Evolutionary conservation across 2,113 vertebrate species (phyloP), one percentile per base, ranked within the genome.

Genomic region (Chamaea fasciata): DNA sequence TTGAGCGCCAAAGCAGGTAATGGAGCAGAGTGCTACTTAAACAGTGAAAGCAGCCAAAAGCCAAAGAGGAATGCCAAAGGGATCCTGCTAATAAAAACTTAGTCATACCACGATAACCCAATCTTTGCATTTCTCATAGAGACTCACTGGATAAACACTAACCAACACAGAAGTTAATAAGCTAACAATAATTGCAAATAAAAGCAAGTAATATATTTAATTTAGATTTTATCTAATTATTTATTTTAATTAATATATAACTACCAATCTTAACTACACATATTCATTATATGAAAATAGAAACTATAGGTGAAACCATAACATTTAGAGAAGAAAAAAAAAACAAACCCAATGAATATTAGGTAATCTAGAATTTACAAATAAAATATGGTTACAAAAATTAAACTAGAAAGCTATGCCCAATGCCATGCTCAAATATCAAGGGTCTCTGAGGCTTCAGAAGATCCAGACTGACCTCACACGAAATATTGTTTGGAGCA

Each of bases 121-220:
- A 10, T 55, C 19, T 13, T 23, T 4, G 0, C 0, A 20, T 79
- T 93, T 67, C 11, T 82, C 2, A 0, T 24, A 33, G 15, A 33
- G 8, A 50, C 33, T 13, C 10, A 63, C 20, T 41, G 5, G 12
- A 74, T 50, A 89, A 83, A 62, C 37, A 60, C 2, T 68, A 31
- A 33, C 5, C 2, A 82, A 10, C 15, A 52, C 0, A 50, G 23
- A 74, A n/a, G 1, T 62, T 74, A 49, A 65, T 35, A 77, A 74
- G 8, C 6, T 68, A 83, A 69, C 6, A 53, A 62, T 37, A 76
- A 28, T 7, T 88, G 2, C 5, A 76, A 71, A 60, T 44, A 57
- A 71, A 39, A 62, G 2, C 7, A 60, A 55, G 2, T 20, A 27
- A 56, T 46, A 28, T 10, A 15, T 27, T 62, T 53, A 24, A 18